A percentile compares a stretch with the other conserved stretches of the same genome.
Evolutionary conservation across 2,888 invertebrate species (phyloP).

Genomic region (Flexamia atlantica): DNA sequence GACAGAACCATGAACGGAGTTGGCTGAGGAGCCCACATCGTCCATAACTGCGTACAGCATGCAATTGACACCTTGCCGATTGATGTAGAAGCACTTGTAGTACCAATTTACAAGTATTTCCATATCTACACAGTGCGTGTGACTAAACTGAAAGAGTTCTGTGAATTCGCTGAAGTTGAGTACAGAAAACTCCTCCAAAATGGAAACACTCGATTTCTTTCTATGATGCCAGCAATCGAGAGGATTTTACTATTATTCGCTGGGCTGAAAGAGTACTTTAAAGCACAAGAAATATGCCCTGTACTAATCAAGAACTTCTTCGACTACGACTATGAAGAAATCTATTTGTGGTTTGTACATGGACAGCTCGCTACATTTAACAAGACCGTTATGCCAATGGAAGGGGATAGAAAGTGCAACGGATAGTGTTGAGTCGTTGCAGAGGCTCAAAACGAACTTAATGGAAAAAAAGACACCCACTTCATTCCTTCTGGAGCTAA

Average conservation of each 20-base stretch:
- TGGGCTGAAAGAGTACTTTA: constrained; percentile 70
- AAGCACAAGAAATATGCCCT: constrained; percentile 70
- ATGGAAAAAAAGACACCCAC: background rate
- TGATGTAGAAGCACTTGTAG: constrained; percentile 71
- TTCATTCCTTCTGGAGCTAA: constrained; percentile 37
- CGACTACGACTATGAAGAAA: constrained; percentile 69
- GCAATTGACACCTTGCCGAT: constrained; percentile 71
- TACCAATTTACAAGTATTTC: constrained; percentile 72
- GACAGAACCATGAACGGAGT: constrained; percentile 63
- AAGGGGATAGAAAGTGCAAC: background rate
- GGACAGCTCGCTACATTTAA: constrained; percentile 62
- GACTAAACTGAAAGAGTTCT: constrained; percentile 72
- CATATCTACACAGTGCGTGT: constrained; percentile 72
- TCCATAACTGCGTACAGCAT: constrained; percentile 71
- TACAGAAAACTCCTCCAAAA: constrained; percentile 70
- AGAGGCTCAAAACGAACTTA: background rate
- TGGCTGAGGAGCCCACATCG: constrained; percentile 72
- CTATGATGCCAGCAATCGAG: constrained; percentile 71
- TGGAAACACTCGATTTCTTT: constrained; percentile 70
- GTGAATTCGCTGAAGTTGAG: constrained; percentile 70
- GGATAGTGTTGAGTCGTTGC: background rate
- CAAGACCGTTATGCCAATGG: background rate
- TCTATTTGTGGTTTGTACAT: constrained; percentile 69
- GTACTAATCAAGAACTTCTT: constrained; percentile 70
- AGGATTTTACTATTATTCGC: constrained; percentile 70